Base-by-base conservation (phyloP, 2,113 vertebrate genomes). In the Alaudala cheleensis region DNA sequence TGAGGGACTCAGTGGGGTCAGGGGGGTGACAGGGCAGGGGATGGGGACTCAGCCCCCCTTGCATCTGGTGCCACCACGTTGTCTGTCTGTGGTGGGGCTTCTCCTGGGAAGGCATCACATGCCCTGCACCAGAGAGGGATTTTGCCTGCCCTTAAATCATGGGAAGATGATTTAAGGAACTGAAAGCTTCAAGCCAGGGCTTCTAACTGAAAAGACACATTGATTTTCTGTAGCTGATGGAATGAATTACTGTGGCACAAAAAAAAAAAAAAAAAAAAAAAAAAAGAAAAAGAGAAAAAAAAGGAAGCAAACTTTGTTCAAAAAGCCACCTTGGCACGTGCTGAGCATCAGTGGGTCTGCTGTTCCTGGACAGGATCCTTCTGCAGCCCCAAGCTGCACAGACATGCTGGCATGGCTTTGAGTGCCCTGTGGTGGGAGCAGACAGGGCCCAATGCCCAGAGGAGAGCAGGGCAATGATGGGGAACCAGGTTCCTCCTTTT, bases 131-230 rank as follows among this genome's bases (percentile, higher is more conserved):
- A 31, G 57, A 31, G 60, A 67, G 29, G 34, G 40, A 47, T 91
- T 94, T 93, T 0, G 1, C 58, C 24, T 49, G 25, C 80, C 29
- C 76, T 88, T 93, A 92, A 84, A 90, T 92, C 76, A 80, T 0
- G 2, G 65, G 51, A 53, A 73, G 61, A 72, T 94, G 94, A 96
- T 96, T 96, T 94, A 97, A 90, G 87, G 62, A 86, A 65, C 71
- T 22, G 22, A 80, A 86, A 95, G 80, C 70, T 74, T 90, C 72
- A 92, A 79, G 81, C 67, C 60, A 69, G 83, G 88, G 81, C 76
- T 90, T 90, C 74, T 84, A 92, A 93, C 86, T 6, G 17, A 91
- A 94, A 95, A 96, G 81, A 84, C 14, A 11, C 89, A 95, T 97
- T 2, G 79, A 94, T 97, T 96, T 92, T 85, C 92, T 93, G 88